Base-by-base conservation (phyloP, 2,888 invertebrate genomes). In the Unio pictorum region DNA sequence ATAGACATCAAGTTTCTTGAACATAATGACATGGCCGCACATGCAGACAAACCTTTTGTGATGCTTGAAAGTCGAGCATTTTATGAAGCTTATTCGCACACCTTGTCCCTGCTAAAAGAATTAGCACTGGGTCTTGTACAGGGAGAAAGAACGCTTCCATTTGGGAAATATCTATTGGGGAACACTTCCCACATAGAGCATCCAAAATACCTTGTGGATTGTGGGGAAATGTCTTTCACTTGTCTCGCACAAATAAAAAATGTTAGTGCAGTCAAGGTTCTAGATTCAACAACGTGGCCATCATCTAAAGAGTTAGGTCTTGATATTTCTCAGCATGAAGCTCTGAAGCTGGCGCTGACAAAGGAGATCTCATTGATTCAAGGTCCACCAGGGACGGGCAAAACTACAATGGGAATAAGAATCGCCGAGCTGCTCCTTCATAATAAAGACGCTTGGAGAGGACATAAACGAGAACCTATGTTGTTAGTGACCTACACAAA, bases 401-500 rank as follows among this genome's bases (percentile, higher is more conserved):
- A 84, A 70, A 84, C 83, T 15, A 78, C 71, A 64, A 69, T 84
- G 30, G 84, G 83, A 30, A 61, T 84, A 26, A 76, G 78, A 65
- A 71, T 84, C 7, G 75, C 76, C 5, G 91, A 93, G 68, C 92
- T 92, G 0, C 84, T 95, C 45, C 87, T 95, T 1, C 87, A 91
- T 68, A 95, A 94, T 85, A 69, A 72, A 4, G 28, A 57, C n/a
- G 17, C 66, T 23, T 76, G 77, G 76, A 26, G 45, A 17, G n/a
- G 54, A 54, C 17, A 54, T 11, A 20, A 23, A 17, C 17, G 54
- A 26, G 56, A 59, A 23, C 94, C 94, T 1, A 94, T 96, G 87
- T 90, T 96, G 17, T 91, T 96, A 0, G 93, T 96, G 28, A 95
- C 95, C 83, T 95, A 93, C 87, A 96, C 95, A 11, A 96, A 96